phyloP scores from a whole-genome alignment of 2,888 invertebrate genomes.

The Notocelia uddmanniana region DNA sequence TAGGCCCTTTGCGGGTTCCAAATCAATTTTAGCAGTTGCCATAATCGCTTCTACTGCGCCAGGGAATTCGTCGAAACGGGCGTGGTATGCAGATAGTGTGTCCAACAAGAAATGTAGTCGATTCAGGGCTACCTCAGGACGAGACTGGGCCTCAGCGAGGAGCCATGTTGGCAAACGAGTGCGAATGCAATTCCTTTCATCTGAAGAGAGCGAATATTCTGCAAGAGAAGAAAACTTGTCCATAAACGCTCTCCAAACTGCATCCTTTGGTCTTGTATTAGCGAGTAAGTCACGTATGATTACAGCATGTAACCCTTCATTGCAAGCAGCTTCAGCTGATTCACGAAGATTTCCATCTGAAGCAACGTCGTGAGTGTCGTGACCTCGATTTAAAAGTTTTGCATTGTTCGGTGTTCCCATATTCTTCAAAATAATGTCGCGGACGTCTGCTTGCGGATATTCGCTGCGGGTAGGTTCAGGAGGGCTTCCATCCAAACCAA shows the following conservation, averaged over 20 bases:
- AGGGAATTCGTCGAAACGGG: slow-evolving; percentile 52
- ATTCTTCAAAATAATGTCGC: not conserved
- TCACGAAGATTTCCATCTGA: not conserved
- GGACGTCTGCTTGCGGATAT: not conserved
- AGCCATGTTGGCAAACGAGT: slow-evolving; percentile 54
- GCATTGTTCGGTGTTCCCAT: not conserved
- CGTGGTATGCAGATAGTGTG: slow-evolving; percentile 56
- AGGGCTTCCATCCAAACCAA: slow-evolving; percentile 66
- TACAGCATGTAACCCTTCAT: slow-evolving; percentile 69
- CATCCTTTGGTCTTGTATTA: slow-evolving; percentile 48
- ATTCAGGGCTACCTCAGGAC: slow-evolving; percentile 42
- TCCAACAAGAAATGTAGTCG: slow-evolving; percentile 56
- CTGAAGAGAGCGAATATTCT: slow-evolving; percentile 59
- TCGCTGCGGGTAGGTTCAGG: slow-evolving; percentile 56
- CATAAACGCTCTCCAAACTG: slow-evolving; percentile 57
- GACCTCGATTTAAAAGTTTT: not conserved
- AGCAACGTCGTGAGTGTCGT: not conserved
- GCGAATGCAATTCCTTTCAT: slow-evolving; percentile 57
- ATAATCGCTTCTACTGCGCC: slow-evolving; percentile 54
- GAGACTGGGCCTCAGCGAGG: slow-evolving; percentile 49
- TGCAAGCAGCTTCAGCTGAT: not conserved
- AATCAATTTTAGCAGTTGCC: slow-evolving; percentile 52
- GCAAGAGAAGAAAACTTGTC: slow-evolving; percentile 60
- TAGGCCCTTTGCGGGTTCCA: slow-evolving; percentile 49
- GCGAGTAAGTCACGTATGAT: slow-evolving; percentile 62